Base-by-base conservation (phyloP, 2,113 vertebrate species). In the Hydrochoerus hydrochaeris region DNA sequence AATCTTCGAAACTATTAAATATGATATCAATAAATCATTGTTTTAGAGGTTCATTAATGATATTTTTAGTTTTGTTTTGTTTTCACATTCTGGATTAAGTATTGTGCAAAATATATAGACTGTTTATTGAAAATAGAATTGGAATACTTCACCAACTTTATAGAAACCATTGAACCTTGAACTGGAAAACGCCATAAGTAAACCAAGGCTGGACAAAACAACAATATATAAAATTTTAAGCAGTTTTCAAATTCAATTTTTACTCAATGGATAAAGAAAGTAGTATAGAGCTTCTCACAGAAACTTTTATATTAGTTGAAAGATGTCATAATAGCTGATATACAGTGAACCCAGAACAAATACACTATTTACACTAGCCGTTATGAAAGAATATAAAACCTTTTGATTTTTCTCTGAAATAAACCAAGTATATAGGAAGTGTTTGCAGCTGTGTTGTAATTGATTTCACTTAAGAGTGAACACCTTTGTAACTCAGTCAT, bases 391-490 rank as follows among this genome's bases (percentile, higher is more conserved):
- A 85, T 57, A 86, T 80, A 35, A 91, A 90, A 97, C 92, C 86
- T 92, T 97, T 80, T 91, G n/a, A 49, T 54, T 69, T 97, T 67
- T 97, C 83, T 96, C 67, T 96, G 88, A 92, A 97, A 98, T 97
- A 98, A 98, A 96, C 41, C 89, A 90, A 98, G 92, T 94, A 80
- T 35, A 88, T 91, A 96, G 96, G 96, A 97, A 98, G 91, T 77
- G 96, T 92, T 98, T 98, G 28, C 92, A 96, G 52, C 87, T 92
- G 93, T 93, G 85, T 94, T 97, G 80, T 91, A 97, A 98, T 97
- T 83, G 30, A 98, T 98, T 98, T 98, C 90, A 97, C 67, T 97
- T 83, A 85, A 96, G 88, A 97, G 96, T 90, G 96, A 97, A 98
- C 93, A 97, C 52, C 78, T 98, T 98, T 98, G 90, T 98, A 98